A percentile compares a stretch with the other conserved stretches of the same genome.
phyloP scores from a whole-genome alignment of 1,140 invertebrate genomes.

The Matsumurasca onukii region DNA sequence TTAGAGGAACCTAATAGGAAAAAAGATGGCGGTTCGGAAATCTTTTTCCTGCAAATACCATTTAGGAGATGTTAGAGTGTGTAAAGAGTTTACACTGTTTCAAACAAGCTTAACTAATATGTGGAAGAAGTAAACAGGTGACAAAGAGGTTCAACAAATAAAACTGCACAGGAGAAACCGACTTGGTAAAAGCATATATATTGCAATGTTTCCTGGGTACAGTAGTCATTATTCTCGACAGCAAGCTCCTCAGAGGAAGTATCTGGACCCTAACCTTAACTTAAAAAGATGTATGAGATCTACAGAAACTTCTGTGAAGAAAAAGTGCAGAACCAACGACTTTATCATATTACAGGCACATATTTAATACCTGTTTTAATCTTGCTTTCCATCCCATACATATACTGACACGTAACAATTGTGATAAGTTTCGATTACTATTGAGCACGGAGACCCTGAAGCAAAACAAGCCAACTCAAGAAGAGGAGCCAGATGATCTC shows the following conservation, averaged over 20 bases:
- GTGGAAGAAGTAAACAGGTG: neutral
- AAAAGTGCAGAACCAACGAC: neutral
- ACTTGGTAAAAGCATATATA: slow-evolving; percentile 13
- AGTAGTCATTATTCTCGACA: slow-evolving; percentile 32
- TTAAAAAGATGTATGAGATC: slow-evolving; percentile 32
- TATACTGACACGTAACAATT: neutral
- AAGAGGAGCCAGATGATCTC: too few species aligned
- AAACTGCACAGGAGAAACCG: neutral
- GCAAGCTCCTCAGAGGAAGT: slow-evolving; percentile 29
- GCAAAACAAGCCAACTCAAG: too few species aligned
- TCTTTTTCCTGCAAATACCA: neutral
- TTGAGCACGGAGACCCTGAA: neutral
- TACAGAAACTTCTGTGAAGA: neutral
- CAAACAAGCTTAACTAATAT: neutral
- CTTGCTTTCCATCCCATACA: too few species aligned
- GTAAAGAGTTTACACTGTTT: neutral
- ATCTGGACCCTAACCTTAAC: slow-evolving; percentile 3
- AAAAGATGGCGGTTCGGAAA: neutral
- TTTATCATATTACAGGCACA: neutral
- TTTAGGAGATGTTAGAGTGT: neutral
- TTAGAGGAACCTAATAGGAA: neutral
- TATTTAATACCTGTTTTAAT: slow-evolving; percentile 12
- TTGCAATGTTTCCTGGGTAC: slow-evolving; percentile 28
- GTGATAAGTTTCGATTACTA: neutral
- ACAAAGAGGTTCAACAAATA: neutral